Evolutionary conservation across 1,140 invertebrate genomes (phyloP).

Genomic region (Bombus turneri): DNA sequence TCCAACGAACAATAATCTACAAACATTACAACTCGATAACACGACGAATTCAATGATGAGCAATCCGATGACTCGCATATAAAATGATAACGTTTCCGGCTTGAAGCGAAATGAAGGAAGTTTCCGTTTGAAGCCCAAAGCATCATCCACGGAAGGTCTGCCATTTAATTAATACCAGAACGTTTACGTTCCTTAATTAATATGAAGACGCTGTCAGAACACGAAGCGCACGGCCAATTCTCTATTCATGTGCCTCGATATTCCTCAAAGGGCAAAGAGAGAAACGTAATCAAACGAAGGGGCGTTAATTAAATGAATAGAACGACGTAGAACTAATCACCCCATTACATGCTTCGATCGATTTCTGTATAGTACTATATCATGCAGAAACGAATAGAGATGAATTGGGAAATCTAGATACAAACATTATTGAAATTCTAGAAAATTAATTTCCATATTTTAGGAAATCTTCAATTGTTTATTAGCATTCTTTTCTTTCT

Average conservation of each 20-base stretch:
- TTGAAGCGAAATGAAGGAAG: neutral
- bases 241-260: neutral
- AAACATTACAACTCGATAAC: neutral
- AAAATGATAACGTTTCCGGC: neutral
- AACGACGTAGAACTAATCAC: neutral
- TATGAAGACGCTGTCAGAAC: neutral
- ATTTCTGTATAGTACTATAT: neutral
- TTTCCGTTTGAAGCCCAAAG: neutral
- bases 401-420: neutral
- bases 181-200: conserved; percentile 33
- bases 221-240: conserved; percentile 10
- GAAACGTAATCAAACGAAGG: neutral
- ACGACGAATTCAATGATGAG: neutral
- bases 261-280: neutral
- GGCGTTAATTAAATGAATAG: conserved; percentile 15
- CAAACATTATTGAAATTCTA: no score
- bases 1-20: neutral
- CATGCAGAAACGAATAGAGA: neutral
- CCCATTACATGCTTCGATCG: neutral
- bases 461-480: no score
- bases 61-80: neutral
- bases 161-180: conserved; percentile 34
- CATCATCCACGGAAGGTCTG: neutral
- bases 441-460: no score
- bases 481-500: no score